phyloP scores from a whole-genome alignment of 92 coral and sea anemone species.

The Montipora capitata region DNA sequence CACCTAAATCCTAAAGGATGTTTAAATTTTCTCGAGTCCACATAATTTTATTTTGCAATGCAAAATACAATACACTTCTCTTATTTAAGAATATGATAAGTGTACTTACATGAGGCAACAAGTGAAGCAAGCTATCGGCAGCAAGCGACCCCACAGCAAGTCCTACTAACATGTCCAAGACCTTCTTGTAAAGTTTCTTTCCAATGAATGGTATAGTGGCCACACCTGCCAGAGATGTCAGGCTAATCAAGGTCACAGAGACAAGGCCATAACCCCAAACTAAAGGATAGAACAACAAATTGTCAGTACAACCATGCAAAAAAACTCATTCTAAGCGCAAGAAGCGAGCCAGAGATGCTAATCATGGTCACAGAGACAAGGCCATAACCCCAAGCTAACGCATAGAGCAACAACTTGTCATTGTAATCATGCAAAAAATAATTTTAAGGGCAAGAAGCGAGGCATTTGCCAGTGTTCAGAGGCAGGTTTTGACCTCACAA shows the following conservation, averaged over 20 bases:
- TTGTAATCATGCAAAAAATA: not conserved
- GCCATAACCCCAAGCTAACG: conserved; percentile 93
- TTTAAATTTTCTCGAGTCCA: too few species aligned
- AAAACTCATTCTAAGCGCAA: not conserved
- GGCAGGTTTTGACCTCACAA: too few species aligned
- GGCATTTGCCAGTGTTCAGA: not conserved
- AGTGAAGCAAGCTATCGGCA: conserved; percentile 90
- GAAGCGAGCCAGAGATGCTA: not conserved
- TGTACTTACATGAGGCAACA: conserved; percentile 90
- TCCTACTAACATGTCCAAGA: conserved; percentile 85
- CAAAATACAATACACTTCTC: too few species aligned
- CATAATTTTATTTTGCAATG: too few species aligned
- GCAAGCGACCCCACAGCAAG: conserved; percentile 92
- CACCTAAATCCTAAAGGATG: too few species aligned
- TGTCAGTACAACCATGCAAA: not conserved
- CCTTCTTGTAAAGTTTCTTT: conserved; percentile 81
- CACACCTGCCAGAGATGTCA: conserved; percentile 84
- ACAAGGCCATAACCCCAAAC: conserved; percentile 98
- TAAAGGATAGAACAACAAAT: not conserved
- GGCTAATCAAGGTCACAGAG: conserved; percentile 89
- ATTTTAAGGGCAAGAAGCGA: not conserved
- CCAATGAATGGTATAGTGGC: conserved; percentile 87
- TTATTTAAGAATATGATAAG: too few species aligned
- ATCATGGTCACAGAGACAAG: conserved; percentile 78
- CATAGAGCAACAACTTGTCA: not conserved